Conservation (phyloP, 2,113 vertebrate genomes). For the Taurulus bubalis region DNA sequence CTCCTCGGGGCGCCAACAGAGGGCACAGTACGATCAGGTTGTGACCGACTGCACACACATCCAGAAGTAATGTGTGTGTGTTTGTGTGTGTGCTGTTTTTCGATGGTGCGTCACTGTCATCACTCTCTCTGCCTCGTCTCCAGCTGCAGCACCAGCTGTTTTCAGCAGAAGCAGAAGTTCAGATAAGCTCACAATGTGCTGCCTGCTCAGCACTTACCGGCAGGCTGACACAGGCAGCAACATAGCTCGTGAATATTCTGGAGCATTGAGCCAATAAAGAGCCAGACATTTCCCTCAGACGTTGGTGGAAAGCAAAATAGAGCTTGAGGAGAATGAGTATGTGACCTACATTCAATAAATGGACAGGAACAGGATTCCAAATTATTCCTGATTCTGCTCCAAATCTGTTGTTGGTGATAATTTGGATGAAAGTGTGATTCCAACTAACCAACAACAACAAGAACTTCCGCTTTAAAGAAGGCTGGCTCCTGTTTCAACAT, state of each 20-base stretch:
- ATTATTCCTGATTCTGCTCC: background rate
- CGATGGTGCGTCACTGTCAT: background rate
- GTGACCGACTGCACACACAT: background rate
- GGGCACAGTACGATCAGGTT: constrained; percentile 50
- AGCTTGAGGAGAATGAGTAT: background rate
- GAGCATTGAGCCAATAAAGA: background rate
- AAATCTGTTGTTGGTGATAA: background rate
- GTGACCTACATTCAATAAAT: background rate
- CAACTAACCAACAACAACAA: background rate
- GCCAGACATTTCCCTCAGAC: background rate
- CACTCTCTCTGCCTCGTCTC: background rate
- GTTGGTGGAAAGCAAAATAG: background rate
- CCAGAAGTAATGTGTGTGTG: background rate
- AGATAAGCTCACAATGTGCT: background rate
- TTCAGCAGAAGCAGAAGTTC: background rate
- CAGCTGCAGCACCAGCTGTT: background rate
- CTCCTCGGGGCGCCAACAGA: constrained; percentile 42
- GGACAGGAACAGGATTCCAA: background rate
- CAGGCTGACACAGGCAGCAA: background rate
- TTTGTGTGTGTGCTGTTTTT: background rate
- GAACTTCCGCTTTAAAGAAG: background rate
- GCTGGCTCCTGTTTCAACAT: background rate
- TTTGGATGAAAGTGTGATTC: background rate
- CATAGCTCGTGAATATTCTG: background rate
- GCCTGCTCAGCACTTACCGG: background rate